Base-by-base conservation (phyloP, 1,140 invertebrate species). In the Drosophila repleta region DNA sequence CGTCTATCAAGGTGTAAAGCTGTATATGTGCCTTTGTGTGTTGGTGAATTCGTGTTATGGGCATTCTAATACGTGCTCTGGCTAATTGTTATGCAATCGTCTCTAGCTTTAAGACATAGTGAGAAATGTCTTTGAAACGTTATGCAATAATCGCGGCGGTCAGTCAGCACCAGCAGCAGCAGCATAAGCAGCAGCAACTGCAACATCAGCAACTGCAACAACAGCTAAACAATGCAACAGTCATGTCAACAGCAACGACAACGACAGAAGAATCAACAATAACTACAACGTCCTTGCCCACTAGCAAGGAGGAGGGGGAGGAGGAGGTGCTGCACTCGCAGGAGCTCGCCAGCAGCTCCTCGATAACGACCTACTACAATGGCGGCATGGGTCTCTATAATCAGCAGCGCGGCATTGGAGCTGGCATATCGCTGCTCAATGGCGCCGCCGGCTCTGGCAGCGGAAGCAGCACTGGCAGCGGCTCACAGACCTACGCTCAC, bases 351-450 rank as follows among this genome's bases (percentile, higher is more conserved):
- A 61, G 62, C 15, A 61, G 52, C 56, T 74, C 75, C 35, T 79
- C 75, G 45, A 78, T 64, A 46, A 79, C 78, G 24, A 79, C 75
- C 51, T 91, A 79, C 55, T 81, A 90, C 37, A 75, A 75, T 51
- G 81, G 91, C 91, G 75, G 92, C 70, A 68, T 92, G 81, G 81
- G 91, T 51, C 68, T 90, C 18, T 89, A 90, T 65, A 84, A 90
- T 68, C 89, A 90, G 56, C 90, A 91, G 61, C 84, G 81, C 46
- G 73, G 71, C 45, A 67, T 66, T 24, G 48, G 37, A 13, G 72
- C 55, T 0, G 68, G 60, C 24, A 74, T 62, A 45, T 66, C 72
- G n/a, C 48, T 68, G 18, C 48, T 62, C 1, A 78, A 72, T 57
- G 74, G 79, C 41, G 72, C 39, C 17, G 35, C 65, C 15, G 74